Conservation (phyloP, 2,113 vertebrate species). For the Poecilia latipinna region DNA sequence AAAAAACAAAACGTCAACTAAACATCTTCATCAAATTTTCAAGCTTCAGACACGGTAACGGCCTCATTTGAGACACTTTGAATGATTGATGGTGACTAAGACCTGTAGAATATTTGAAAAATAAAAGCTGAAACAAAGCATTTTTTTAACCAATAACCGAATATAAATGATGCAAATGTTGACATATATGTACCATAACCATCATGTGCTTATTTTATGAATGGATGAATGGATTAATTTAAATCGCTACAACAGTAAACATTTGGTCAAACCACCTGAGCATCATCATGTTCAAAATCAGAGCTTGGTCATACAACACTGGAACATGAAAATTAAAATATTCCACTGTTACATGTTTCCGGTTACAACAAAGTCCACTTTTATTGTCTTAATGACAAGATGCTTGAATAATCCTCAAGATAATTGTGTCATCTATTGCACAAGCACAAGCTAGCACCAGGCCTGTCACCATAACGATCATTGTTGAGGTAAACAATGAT, state of each 20-base stretch:
- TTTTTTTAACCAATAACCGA: background rate
- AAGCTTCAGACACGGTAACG: background rate
- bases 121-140: background rate
- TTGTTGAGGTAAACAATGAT: no score
- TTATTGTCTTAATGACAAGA: no score
- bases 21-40: background rate
- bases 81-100: background rate
- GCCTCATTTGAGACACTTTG: background rate
- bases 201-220: background rate
- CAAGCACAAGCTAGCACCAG: no score
- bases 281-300: background rate
- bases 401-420: no score
- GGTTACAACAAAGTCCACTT: no score
- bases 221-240: background rate
- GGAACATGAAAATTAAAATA: background rate
- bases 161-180: background rate
- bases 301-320: background rate
- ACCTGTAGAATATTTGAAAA: background rate
- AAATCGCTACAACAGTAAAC: background rate
- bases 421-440: no score
- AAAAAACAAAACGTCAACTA: slow-evolving; percentile 5
- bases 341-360: no score
- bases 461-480: no score
- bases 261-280: background rate
- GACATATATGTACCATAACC: background rate